phyloP scores from a whole-genome alignment of 2,113 vertebrate species.

The Cynocephalus volans region DNA sequence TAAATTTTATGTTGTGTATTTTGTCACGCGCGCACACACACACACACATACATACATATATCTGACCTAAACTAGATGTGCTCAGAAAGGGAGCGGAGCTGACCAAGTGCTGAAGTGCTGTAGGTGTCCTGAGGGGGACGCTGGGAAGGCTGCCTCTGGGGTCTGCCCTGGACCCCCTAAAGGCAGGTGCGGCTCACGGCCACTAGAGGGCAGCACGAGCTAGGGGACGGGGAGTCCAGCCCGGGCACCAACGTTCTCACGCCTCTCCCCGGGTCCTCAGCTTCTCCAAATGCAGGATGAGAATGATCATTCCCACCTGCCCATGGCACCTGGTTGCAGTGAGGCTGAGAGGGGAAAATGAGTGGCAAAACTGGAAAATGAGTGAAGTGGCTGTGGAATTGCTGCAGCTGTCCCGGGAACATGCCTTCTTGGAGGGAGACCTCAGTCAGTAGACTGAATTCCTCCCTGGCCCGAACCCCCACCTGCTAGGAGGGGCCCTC shows the following conservation, averaged over 20 bases:
- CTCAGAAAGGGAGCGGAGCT: background rate
- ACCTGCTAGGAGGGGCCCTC: background rate
- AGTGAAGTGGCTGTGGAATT: background rate
- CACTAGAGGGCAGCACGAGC: slow-evolving; percentile 72
- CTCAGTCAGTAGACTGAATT: background rate
- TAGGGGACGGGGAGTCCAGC: accelerated
- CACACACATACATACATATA: background rate
- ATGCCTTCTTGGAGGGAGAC: background rate
- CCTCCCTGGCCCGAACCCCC: background rate
- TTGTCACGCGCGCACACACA: background rate
- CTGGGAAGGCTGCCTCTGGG: background rate
- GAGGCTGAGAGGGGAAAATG: background rate
- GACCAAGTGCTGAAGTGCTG: background rate
- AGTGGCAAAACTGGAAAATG: background rate
- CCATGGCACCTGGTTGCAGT: background rate
- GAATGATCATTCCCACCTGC: background rate
- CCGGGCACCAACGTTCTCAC: background rate
- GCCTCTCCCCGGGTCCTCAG: background rate
- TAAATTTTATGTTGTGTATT: background rate
- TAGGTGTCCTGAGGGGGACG: background rate
- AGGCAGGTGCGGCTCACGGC: background rate
- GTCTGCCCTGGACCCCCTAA: background rate
- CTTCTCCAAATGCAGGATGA: background rate
- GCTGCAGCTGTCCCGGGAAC: background rate
- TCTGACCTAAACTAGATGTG: background rate